A percentile compares a stretch with the other conserved stretches of the same genome.
Conservation (phyloP, 2,888 invertebrate species). For the Andrena fulva region DNA sequence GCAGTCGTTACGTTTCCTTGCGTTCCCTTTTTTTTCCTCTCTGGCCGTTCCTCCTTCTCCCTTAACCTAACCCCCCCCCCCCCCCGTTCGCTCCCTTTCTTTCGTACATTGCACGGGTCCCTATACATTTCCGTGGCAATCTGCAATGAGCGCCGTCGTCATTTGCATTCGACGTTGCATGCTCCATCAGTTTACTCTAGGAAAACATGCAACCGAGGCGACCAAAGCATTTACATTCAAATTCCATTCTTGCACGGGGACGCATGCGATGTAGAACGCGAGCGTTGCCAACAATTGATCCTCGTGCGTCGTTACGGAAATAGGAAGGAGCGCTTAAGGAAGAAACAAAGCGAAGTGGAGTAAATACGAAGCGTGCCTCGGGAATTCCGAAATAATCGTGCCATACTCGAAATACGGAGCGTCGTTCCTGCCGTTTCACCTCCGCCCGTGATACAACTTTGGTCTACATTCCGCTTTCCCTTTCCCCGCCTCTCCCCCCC, state of each 20-base stretch:
- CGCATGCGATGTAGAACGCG: slow-evolving; percentile 65
- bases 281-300: slow-evolving; percentile 70
- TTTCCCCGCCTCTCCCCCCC: neutral
- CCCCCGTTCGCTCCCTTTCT: slow-evolving; percentile 1
- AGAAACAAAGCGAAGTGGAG: slow-evolving; percentile 59
- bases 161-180: slow-evolving; percentile 76
- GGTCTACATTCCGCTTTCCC: slow-evolving; percentile 42
- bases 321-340: slow-evolving; percentile 61
- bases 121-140: slow-evolving; percentile 72
- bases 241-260: slow-evolving; percentile 65
- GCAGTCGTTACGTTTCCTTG: slow-evolving; percentile 53
- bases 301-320: slow-evolving; percentile 65
- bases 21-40: slow-evolving; percentile 8
- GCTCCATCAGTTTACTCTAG: slow-evolving; percentile 74
- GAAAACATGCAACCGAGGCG: slow-evolving; percentile 74
- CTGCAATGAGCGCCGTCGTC: slow-evolving; percentile 72
- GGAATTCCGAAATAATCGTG: slow-evolving; percentile 66
- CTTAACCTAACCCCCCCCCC: neutral
- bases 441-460: slow-evolving; percentile 18
- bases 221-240: slow-evolving; percentile 73
- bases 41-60: slow-evolving; percentile 17
- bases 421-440: slow-evolving; percentile 31
- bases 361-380: slow-evolving; percentile 57
- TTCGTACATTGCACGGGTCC: slow-evolving; percentile 32
- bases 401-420: slow-evolving; percentile 45